Evolutionary conservation across 2,797 vertebrate genomes (phyloP).

Genomic region (Channallabes apus): DNA sequence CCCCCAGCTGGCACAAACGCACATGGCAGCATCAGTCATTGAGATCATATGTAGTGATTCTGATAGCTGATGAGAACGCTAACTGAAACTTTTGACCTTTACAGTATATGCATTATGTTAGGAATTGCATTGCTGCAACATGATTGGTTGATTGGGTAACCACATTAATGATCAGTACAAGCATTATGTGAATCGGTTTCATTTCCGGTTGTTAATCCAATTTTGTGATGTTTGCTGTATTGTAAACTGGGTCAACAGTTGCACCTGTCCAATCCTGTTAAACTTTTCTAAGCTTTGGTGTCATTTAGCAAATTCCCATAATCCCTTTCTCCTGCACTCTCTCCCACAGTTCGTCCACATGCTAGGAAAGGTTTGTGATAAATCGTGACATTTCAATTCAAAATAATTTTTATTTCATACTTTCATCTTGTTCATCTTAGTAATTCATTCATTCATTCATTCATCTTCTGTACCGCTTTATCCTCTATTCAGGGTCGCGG

Average conservation of each 20-base stretch:
- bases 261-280: conserved; percentile 19
- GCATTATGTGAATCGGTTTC: not conserved
- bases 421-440: not conserved
- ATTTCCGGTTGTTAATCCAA: not conserved
- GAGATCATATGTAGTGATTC: not conserved
- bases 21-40: not conserved
- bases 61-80: not conserved
- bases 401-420: not conserved
- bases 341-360: not conserved
- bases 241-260: not conserved
- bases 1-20: not conserved
- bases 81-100: not conserved
- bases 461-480: no score
- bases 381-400: not conserved
- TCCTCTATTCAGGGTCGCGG: no score
- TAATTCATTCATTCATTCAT: no score
- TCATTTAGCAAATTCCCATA: conserved; percentile 46
- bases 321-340: conserved; percentile 26
- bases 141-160: not conserved
- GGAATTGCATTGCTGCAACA: not conserved
- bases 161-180: not conserved
- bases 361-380: not conserved
- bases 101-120: not conserved
- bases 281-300: conserved; percentile 35
- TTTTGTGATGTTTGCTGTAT: conserved; percentile 3